Evolutionary conservation across 2,888 invertebrate genomes (phyloP).

Genomic region (Allygus modestus): DNA sequence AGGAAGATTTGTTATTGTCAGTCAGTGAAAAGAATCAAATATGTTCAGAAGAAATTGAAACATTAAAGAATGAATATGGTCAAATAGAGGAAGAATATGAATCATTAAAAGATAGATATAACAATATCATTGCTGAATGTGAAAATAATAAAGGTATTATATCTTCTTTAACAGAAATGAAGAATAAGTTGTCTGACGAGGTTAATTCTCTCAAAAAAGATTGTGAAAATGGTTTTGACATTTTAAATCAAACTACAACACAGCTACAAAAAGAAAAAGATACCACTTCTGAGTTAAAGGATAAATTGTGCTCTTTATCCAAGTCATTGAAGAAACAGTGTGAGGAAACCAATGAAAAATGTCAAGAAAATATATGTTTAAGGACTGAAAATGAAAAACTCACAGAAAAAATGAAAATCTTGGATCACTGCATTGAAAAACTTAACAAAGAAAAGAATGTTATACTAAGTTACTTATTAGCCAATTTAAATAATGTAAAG

Average conservation of each 20-base stretch:
- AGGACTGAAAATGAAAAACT: conserved; percentile 53
- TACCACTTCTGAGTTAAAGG: not conserved
- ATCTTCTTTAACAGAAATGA: conserved; percentile 5
- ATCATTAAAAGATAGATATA: not conserved
- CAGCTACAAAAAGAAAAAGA: not conserved
- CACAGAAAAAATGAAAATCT: not conserved
- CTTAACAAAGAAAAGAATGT: conserved; percentile 19
- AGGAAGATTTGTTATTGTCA: conserved; percentile 58
- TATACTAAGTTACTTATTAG: conserved; percentile 1
- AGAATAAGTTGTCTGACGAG: conserved; percentile 37
- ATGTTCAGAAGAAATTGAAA: not conserved
- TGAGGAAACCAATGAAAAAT: conserved; percentile 67
- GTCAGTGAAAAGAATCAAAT: conserved; percentile 27
- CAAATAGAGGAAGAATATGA: not conserved
- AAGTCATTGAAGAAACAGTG: conserved; percentile 20
- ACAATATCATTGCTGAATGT: conserved; percentile 6
- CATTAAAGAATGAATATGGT: not conserved
- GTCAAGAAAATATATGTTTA: conserved; percentile 68
- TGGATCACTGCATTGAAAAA: not conserved
- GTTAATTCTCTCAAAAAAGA: conserved; percentile 25
- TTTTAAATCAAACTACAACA: conserved; percentile 12
- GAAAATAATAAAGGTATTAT: not conserved
- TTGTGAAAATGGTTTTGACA: not conserved
- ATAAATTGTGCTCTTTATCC: not conserved
- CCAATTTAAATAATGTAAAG: conserved; percentile 16